These are phyloP conservation scores for Stegostoma tigrinum DNA, from an alignment of 2,113 vertebrate genomes.

Conservation along the genomic window DNA sequence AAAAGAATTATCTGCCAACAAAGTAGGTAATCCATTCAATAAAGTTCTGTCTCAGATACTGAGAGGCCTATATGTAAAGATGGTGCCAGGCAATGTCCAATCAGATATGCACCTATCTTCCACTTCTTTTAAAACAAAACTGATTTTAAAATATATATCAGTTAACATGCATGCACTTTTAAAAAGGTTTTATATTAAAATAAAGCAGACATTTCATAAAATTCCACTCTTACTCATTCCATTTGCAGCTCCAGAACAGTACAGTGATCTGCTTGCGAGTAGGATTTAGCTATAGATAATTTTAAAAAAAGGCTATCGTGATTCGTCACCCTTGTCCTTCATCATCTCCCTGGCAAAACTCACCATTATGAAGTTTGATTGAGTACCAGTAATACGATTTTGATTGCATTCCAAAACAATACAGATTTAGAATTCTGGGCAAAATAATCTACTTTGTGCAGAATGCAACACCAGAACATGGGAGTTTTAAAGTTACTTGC, in stretches of 20 bases:
- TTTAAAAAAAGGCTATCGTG: no score
- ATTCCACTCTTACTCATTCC: neutral
- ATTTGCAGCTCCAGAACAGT: neutral
- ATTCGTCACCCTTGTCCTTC: neutral
- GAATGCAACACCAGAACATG: neutral
- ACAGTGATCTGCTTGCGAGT: neutral
- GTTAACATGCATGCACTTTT: neutral
- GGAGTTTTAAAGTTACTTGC: neutral
- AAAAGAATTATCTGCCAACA: neutral
- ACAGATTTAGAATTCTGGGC: no score
- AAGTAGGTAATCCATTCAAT: neutral
- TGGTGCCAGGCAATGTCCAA: neutral
- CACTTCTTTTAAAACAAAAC: neutral
- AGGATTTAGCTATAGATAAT: neutral
- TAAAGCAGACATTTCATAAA: neutral
- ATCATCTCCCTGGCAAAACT: neutral
- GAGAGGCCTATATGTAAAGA: neutral
- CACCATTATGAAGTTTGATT: neutral
- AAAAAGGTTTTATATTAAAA: neutral
- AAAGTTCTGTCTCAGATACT: neutral
- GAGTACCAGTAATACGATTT: no score
- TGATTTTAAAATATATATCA: neutral
- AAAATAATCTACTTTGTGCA: no score
- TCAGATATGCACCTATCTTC: neutral
- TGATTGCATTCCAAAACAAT: neutral